Percentiles rank a stretch among this genome's conserved stretches.
Evolutionary conservation across 1,140 invertebrate species (phyloP).

Genomic region (Phthorimaea operculella): DNA sequence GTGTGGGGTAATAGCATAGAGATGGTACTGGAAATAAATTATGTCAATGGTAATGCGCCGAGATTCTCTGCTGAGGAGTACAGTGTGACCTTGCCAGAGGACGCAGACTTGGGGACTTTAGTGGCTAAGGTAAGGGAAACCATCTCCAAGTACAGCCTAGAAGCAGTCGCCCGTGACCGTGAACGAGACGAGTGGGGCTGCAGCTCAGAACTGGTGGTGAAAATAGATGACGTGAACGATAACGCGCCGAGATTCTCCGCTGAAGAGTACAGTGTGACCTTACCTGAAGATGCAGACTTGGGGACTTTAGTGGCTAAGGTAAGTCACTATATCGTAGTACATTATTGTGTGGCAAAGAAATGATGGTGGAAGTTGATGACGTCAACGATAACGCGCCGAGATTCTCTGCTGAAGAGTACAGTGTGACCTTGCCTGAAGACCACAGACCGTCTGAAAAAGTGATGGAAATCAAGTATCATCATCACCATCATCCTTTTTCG

Average conservation of each 20-base stretch:
- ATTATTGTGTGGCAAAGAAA: too few relatives aligned
- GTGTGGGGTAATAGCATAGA: conserved; percentile 85
- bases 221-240: conserved; percentile 86
- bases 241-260: conserved; percentile 86
- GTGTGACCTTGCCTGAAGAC: background rate
- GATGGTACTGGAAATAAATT: conserved; percentile 78
- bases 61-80: conserved; percentile 82
- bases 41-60: conserved; percentile 90
- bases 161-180: conserved; percentile 85
- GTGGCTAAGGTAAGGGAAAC: conserved; percentile 81
- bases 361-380: conserved; percentile 60
- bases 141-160: conserved; percentile 74
- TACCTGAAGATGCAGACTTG: conserved; percentile 87
- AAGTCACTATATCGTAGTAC: too few relatives aligned
- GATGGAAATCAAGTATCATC: too few relatives aligned
- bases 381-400: background rate
- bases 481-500: too few relatives aligned
- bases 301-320: conserved; percentile 83
- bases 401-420: background rate
- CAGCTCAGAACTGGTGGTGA: conserved; percentile 79
- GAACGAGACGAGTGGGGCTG: conserved; percentile 83
- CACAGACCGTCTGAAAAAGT: too few relatives aligned
- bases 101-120: conserved; percentile 83
- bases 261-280: conserved; percentile 80
- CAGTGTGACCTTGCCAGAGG: conserved; percentile 85